phyloP scores from a whole-genome alignment of 2,888 invertebrate genomes.

The Hydrotaea diabolus region DNA sequence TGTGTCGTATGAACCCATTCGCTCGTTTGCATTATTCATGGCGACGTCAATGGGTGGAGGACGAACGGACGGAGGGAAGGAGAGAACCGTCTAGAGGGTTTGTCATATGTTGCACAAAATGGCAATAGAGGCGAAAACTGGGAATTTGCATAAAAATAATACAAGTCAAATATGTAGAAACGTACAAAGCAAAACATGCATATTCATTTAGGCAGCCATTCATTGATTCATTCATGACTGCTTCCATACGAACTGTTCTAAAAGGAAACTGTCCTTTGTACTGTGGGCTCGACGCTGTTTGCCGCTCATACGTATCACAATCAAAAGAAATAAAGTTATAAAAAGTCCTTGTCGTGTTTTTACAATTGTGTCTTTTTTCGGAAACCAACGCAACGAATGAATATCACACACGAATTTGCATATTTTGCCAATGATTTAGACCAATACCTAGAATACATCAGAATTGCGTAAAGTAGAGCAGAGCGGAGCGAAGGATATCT shows the following conservation, averaged over 20 bases:
- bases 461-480: no score
- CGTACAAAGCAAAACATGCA: constrained; percentile 1
- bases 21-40: neutral
- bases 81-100: neutral
- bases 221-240: neutral
- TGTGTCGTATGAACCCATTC: neutral
- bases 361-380: neutral
- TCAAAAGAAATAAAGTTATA: neutral
- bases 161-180: constrained; percentile 57
- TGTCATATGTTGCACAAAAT: constrained; percentile 50
- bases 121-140: constrained; percentile 52
- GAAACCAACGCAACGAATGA: constrained; percentile 18
- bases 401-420: constrained; percentile 53
- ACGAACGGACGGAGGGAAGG: neutral
- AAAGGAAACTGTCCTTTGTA: neutral
- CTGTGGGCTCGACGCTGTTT: neutral
- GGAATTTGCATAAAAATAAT: constrained; percentile 64
- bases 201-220: neutral
- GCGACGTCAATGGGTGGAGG: neutral
- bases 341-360: neutral
- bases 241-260: neutral
- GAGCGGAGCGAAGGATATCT: constrained; percentile 21
- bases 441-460: neutral
- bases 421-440: constrained; percentile 67
- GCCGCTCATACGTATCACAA: no score